Base-by-base conservation (phyloP, 2,113 vertebrate genomes). In the Tragulus kanchil region DNA sequence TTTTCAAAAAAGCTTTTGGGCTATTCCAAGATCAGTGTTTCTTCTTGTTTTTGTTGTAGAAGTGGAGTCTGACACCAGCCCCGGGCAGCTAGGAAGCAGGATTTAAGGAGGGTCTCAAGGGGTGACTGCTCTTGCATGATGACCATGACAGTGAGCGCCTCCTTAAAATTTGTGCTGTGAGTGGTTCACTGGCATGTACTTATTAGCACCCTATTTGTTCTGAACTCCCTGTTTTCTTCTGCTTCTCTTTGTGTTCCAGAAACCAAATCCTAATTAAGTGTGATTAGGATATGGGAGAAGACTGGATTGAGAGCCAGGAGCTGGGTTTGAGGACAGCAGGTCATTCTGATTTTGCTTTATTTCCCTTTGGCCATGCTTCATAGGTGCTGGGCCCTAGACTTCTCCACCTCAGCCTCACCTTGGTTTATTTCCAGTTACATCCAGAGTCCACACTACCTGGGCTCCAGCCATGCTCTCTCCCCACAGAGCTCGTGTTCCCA, bases 91-190 rank as follows among this genome's bases (percentile, higher is more conserved):
- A 25, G 61, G 59, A 81, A 79, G 17, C 59, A n/a, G 26, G 5
- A 81, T 82, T 75, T 59, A 83, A 92, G 92, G 84, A 96, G 48
- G 36, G 19, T 17, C 2, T 79, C 2, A 1, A 31, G 10, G 16
- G 73, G 13, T 42, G 82, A 45, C 56, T 79, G 61, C 12, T 8
- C 14, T 83, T n/a, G 65, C 45, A 2, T 5, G 31, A 0, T 16
- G 62, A 19, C 42, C 4, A 0, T 0, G 36, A 93, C 14, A 48
- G 23, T n/a, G 45, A 83, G 56, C 0, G 0, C 59, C 50, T 96
- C 77, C 85, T 94, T 85, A 78, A 62, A 25, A 58, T 9, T 19
- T 45, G 94, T 6, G 15, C 11, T 28, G 36, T 42, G 2, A 2
- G 58, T 16, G 8, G 67, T 61, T 48, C 17, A 0, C 15, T 42